Percentiles rank a stretch among this genome's conserved stretches.
Conservation (phyloP, 2,113 vertebrate genomes). For the Triplophysa tibetana region DNA sequence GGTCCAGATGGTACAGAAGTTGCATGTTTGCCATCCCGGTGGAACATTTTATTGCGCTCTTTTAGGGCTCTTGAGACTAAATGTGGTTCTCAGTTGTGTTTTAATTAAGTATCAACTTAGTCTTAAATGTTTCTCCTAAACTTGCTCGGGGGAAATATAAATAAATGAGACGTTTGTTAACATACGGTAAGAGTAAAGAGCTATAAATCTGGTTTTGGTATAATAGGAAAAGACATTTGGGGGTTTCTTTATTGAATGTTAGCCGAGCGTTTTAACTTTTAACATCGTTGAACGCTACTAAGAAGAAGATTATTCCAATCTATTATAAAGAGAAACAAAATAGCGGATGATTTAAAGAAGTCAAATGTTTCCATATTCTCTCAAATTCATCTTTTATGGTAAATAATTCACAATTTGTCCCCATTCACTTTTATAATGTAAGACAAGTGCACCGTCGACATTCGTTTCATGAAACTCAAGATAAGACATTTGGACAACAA, state of each 20-base stretch:
- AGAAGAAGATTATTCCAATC: too few relatives aligned
- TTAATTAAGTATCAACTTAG: neutral
- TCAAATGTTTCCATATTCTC: too few relatives aligned
- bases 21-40: neutral
- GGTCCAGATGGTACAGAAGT: constrained; percentile 17
- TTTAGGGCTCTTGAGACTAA: neutral
- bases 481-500: too few relatives aligned
- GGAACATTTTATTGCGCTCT: constrained; percentile 2
- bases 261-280: neutral
- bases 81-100: constrained; percentile 2
- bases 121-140: neutral
- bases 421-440: too few relatives aligned
- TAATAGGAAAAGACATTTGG: neutral
- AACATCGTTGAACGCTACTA: too few relatives aligned
- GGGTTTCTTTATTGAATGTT: neutral
- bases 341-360: too few relatives aligned
- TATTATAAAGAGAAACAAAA: too few relatives aligned
- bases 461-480: too few relatives aligned
- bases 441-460: too few relatives aligned
- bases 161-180: neutral
- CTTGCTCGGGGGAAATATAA: neutral
- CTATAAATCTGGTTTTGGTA: neutral
- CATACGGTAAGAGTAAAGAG: neutral
- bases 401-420: too few relatives aligned
- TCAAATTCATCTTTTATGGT: too few relatives aligned